These are phyloP conservation scores for Sorex maritimensis DNA, from an alignment of 2,797 vertebrate genomes.

Conservation along the genomic window DNA sequence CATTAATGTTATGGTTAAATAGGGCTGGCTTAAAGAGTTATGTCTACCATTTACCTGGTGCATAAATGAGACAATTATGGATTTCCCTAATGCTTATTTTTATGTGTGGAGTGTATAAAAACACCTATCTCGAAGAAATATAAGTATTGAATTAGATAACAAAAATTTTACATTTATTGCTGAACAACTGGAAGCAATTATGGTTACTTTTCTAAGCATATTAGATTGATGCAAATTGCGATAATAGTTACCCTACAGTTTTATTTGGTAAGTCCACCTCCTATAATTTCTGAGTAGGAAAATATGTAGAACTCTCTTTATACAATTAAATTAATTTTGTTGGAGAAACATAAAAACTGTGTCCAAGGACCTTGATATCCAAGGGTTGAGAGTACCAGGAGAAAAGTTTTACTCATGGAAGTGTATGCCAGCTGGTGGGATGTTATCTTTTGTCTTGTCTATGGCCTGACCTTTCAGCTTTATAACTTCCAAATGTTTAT, in stretches of 20 bases:
- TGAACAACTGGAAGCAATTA: neutral
- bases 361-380: conserved; percentile 12
- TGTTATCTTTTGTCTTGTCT: conserved; percentile 77
- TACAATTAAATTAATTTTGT: conserved; percentile 37
- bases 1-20: neutral
- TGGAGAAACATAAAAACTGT: conserved; percentile 32
- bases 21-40: neutral
- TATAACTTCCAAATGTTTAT: conserved; percentile 84
- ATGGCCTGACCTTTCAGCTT: conserved; percentile 78
- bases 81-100: conserved; percentile 26
- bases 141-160: neutral
- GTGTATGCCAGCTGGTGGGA: conserved; percentile 75
- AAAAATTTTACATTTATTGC: neutral
- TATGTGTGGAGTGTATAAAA: neutral
- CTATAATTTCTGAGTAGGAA: neutral
- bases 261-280: conserved; percentile 3
- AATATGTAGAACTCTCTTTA: neutral
- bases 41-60: neutral
- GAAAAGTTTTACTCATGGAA: conserved; percentile 58
- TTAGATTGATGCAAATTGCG: conserved; percentile 2
- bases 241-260: conserved; percentile 21
- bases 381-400: neutral
- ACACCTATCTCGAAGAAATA: neutral
- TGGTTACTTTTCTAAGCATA: conserved; percentile 42
- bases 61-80: conserved; percentile 38